phyloP scores from a whole-genome alignment of 2,797 vertebrate genomes.

The Propithecus perrieri region DNA sequence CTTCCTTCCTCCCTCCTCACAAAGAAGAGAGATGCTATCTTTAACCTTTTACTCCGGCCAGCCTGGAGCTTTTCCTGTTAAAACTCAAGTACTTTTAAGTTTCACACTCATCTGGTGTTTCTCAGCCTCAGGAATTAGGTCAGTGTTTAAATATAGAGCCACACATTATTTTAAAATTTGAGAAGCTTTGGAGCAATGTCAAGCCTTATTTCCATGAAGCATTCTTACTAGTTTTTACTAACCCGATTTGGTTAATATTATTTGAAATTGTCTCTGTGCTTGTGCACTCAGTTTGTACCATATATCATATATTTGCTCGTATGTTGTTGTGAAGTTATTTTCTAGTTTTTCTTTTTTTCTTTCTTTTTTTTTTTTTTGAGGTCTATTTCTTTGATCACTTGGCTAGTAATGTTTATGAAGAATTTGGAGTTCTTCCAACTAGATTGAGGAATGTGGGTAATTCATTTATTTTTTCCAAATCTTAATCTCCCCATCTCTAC shows the following conservation, averaged over 20 bases:
- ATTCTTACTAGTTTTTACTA: neutral
- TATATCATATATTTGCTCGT: neutral
- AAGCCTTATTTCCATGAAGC: neutral
- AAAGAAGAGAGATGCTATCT: slow-evolving; percentile 50
- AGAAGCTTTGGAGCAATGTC: slow-evolving; percentile 38
- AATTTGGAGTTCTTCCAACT: neutral
- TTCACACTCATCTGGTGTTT: slow-evolving; percentile 46
- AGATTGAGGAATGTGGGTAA: neutral
- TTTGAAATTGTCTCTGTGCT: neutral
- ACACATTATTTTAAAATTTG: slow-evolving; percentile 42
- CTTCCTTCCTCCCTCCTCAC: neutral
- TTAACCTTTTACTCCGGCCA: slow-evolving; percentile 47
- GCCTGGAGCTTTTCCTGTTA: slow-evolving; percentile 32
- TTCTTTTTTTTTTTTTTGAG: neutral
- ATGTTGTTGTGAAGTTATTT: neutral
- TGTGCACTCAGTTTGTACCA: neutral
- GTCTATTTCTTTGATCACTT: neutral
- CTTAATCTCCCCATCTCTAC: neutral
- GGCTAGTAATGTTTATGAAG: neutral
- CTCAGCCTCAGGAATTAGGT: slow-evolving; percentile 79
- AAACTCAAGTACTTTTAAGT: slow-evolving; percentile 40
- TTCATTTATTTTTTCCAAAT: neutral
- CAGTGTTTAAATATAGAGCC: slow-evolving; percentile 75
- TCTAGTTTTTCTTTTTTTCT: neutral
- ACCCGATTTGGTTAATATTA: neutral